A percentile compares a stretch with the other conserved stretches of the same genome.
Evolutionary conservation across 2,113 vertebrate genomes (phyloP).

Genomic region (Urocolius indicus): DNA sequence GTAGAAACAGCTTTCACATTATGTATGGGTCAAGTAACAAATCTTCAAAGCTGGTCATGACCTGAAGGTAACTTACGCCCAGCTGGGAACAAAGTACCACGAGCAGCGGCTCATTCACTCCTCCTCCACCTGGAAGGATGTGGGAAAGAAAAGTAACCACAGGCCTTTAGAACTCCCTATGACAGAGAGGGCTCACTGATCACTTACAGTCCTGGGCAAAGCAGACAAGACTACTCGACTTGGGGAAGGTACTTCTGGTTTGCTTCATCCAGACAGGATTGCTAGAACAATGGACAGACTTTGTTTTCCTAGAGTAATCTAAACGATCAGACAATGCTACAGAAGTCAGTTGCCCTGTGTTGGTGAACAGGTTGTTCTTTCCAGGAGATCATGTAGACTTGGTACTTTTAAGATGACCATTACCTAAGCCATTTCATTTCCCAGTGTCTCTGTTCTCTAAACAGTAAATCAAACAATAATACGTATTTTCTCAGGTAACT

Average conservation of each 20-base stretch:
- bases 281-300: neutral
- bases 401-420: neutral
- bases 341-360: rapidly evolving
- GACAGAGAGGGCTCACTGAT: too few relatives aligned
- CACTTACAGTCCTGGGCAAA: too few relatives aligned
- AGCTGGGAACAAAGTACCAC: too few relatives aligned
- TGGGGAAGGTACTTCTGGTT: neutral
- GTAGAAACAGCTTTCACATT: neutral
- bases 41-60: neutral
- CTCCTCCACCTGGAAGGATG: too few relatives aligned
- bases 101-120: too few relatives aligned
- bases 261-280: neutral
- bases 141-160: too few relatives aligned
- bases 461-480: neutral
- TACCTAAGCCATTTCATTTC: neutral
- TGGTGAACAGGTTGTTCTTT: neutral
- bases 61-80: neutral
- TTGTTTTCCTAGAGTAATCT: neutral
- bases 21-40: neutral
- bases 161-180: too few relatives aligned
- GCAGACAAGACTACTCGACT: too few relatives aligned
- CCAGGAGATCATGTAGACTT: neutral
- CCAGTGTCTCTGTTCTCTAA: neutral
- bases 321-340: neutral
- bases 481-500: neutral